A percentile compares a stretch with the other conserved stretches of the same genome.
Conservation (phyloP, 1,140 invertebrate species). For the Pogonus chalceus region DNA sequence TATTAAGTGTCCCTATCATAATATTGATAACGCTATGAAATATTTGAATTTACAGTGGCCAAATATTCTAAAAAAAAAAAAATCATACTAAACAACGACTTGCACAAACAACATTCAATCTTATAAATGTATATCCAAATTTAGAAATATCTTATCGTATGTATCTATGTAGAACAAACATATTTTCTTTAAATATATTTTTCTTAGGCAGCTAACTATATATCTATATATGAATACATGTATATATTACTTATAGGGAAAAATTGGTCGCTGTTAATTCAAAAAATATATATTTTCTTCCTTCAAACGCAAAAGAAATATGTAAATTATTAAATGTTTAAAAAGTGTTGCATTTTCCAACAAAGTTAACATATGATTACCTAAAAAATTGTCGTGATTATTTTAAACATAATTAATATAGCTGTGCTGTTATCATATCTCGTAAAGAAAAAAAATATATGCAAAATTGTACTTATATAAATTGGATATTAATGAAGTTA, state of each 20-base stretch:
- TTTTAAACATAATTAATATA: background rate
- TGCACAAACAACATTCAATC: background rate
- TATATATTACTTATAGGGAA: background rate
- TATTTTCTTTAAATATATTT: background rate
- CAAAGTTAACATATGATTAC: background rate
- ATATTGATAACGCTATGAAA: background rate
- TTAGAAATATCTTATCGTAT: no score
- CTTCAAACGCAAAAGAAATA: no score
- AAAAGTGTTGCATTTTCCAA: background rate
- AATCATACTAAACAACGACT: background rate
- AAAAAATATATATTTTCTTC: background rate
- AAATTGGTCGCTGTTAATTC: constrained; percentile 4
- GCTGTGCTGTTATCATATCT: constrained; percentile 5
- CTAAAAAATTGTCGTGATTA: background rate
- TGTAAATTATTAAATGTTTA: background rate
- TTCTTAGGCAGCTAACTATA: no score
- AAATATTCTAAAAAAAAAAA: no score
- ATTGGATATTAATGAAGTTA: background rate
- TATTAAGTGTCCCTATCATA: background rate
- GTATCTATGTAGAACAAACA: background rate
- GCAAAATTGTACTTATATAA: background rate
- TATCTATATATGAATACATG: background rate
- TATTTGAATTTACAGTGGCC: constrained; percentile 5
- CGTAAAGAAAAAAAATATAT: background rate
- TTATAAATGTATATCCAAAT: background rate